Base-by-base conservation (phyloP, 2,888 invertebrate species). In the Lasius platythorax region DNA sequence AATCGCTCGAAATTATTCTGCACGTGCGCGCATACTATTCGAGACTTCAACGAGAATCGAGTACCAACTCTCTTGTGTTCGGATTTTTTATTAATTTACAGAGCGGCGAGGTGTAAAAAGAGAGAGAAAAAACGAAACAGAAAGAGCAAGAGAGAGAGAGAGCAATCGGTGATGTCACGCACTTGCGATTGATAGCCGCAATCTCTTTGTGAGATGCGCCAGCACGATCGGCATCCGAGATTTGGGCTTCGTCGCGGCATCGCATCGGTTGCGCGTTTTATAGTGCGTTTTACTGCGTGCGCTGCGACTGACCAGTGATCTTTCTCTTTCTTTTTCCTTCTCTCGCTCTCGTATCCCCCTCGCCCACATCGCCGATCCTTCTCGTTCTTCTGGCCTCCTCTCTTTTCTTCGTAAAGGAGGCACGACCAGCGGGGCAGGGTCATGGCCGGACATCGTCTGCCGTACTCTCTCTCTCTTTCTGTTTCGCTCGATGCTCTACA, bases 371-470 rank as follows among this genome's bases (percentile, higher is more conserved):
- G 84, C 83, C 87, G 79, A 53, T 82, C 85, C 79, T 61, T 73
- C 86, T 87, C 83, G 79, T 83, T 83, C 78, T 43, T 73, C 58
- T 40, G 70, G 84, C 64, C 72, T 64, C 63, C 85, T 88, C 90
- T 87, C 87, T 88, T 87, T 81, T 85, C 83, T 89, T 85, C 83
- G 84, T 82, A 84, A 89, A 90, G 89, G 86, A 91, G 91, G 87
- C 91, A 91, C 91, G 87, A 86, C 87, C 90, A 90, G 85, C 88
- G 84, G 89, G 86, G 93, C 94, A 95, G 95, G 94, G 94, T 95
- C 95, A 95, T 89, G 95, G 95, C 94, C 94, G 95, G 94, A 94
- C 94, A 95, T 93, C 94, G 94, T 95, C 95, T 94, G 93, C 92
- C 91, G 90, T 92, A 91, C 91, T 92, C 92, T 89, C 86, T 70